Base-by-base conservation (phyloP, 37 sponge, comb jelly and placozoan species). In the Spongilla lacustris region DNA sequence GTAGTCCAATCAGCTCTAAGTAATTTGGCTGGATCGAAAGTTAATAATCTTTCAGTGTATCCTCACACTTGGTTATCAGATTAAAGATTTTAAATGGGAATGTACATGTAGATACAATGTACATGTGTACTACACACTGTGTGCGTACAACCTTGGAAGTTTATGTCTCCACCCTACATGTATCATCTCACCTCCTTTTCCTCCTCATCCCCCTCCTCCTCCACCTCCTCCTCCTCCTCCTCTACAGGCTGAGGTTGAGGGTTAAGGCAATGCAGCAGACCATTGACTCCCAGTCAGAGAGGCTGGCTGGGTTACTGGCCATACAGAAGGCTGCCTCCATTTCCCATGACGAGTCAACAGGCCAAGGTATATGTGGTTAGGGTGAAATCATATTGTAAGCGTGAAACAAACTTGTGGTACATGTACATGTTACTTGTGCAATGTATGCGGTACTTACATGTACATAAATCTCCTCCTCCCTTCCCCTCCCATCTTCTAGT, bases 231-330 rank as follows among this genome's bases (percentile, higher is more conserved):
- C 46, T 48, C 80, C 67, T 68, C 34, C 4, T 37, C 10, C n/a
- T n/a, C 22, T 82, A 41, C 69, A 96, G 97, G 78, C 69, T 96
- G 36, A 81, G 96, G 50, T 33, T 92, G 50, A 76, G 95, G 68
- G 50, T 98, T 13, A 98, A 96, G 91, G 89, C 90, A 24, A 36
- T 89, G 87, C 94, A 96, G 66, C 81, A 92, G 27, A 86, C 91
- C 50, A 85, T 96, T 58, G 92, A 93, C 67, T 70, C 89, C 6
- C 97, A 98, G 79, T 74, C 84, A 23, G 91, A 58, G 70, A 88
- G 86, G 19, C 58, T 95, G 22, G 96, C 94, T 66, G 80, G 77
- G 19, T 17, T 58, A 10, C 36, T 92, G 83, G 76, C 92, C 36
- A 84, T 90, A 9, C 77, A 84, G 71, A 84, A 68, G 17, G 84